Percentiles rank a stretch among this genome's conserved stretches.
Evolutionary conservation across 2,888 invertebrate species (phyloP).

Genomic region (Orgyia antiqua): DNA sequence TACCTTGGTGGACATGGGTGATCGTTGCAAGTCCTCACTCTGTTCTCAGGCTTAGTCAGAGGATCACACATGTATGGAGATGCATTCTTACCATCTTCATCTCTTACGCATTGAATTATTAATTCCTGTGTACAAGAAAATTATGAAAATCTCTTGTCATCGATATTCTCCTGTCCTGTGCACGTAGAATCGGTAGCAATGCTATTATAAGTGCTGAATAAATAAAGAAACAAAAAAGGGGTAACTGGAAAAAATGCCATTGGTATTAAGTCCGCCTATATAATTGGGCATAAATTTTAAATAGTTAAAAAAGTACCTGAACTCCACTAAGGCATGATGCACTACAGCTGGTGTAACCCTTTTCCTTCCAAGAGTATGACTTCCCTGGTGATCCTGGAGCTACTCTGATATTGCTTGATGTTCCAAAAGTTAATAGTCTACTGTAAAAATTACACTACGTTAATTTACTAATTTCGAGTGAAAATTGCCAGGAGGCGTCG

Average conservation of each 20-base stretch:
- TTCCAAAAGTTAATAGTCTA: slow-evolving; percentile 64
- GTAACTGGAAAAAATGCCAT: too few relatives aligned
- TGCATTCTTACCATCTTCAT: slow-evolving; percentile 91
- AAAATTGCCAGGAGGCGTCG: too few relatives aligned
- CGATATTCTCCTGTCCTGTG: too few relatives aligned
- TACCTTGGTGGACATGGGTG: slow-evolving; percentile 95
- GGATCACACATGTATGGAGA: slow-evolving; percentile 92
- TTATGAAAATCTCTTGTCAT: too few relatives aligned
- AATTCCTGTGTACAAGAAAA: slow-evolving; percentile 82
- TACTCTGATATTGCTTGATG: slow-evolving; percentile 79
- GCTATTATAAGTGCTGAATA: too few relatives aligned
- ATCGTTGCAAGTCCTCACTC: slow-evolving; percentile 95
- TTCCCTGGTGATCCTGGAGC: slow-evolving; percentile 87
- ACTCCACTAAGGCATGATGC: slow-evolving; percentile 94
- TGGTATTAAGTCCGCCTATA: too few relatives aligned
- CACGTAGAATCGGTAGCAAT: too few relatives aligned
- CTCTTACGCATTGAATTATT: slow-evolving; percentile 92
- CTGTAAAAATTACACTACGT: too few relatives aligned
- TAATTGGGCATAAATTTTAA: too few relatives aligned
- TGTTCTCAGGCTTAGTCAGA: slow-evolving; percentile 91
- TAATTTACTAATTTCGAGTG: too few relatives aligned
- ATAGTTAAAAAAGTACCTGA: too few relatives aligned
- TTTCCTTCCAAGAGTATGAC: slow-evolving; percentile 92
- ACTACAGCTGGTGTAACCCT: slow-evolving; percentile 95
- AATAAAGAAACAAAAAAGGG: too few relatives aligned